phyloP scores from a whole-genome alignment of 2,888 invertebrate genomes.

The Trissolcus japonicus region DNA sequence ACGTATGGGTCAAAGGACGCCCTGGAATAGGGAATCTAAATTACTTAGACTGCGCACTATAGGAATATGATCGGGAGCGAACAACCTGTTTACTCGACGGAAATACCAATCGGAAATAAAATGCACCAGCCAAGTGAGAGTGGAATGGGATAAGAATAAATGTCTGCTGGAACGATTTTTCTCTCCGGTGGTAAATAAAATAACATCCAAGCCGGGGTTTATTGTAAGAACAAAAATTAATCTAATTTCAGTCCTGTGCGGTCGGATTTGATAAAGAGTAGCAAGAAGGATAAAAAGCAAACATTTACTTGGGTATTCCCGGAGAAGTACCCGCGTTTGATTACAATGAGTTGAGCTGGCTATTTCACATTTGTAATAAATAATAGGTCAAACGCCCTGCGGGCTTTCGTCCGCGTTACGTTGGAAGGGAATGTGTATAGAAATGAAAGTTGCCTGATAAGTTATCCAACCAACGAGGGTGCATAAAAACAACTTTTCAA shows the following conservation, averaged over 20 bases:
- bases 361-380: constrained; percentile 9
- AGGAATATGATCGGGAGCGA: constrained; percentile 1
- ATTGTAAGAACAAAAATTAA: too few species aligned
- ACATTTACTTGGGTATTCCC: too few species aligned
- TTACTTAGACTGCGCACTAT: constrained; percentile 1
- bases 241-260: too few species aligned
- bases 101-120: constrained; percentile 1
- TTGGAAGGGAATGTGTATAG: constrained; percentile 1
- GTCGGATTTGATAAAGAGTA: too few species aligned
- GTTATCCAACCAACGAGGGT: neutral
- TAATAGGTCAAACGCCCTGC: constrained; percentile 11
- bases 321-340: constrained; percentile 1
- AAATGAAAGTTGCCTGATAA: constrained; percentile 1
- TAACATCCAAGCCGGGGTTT: too few species aligned
- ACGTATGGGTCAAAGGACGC: constrained; percentile 5
- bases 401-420: neutral
- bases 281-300: too few species aligned
- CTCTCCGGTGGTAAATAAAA: too few species aligned
- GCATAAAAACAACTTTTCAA: constrained; percentile 2
- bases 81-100: constrained; percentile 2
- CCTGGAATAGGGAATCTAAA: neutral
- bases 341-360: neutral
- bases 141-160: too few species aligned
- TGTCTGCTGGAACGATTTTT: too few species aligned
- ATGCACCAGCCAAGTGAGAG: neutral